Evolutionary conservation across 2,797 vertebrate genomes (phyloP), one percentile per base, ranked within the genome.

Genomic region (Poecilia wingei): DNA sequence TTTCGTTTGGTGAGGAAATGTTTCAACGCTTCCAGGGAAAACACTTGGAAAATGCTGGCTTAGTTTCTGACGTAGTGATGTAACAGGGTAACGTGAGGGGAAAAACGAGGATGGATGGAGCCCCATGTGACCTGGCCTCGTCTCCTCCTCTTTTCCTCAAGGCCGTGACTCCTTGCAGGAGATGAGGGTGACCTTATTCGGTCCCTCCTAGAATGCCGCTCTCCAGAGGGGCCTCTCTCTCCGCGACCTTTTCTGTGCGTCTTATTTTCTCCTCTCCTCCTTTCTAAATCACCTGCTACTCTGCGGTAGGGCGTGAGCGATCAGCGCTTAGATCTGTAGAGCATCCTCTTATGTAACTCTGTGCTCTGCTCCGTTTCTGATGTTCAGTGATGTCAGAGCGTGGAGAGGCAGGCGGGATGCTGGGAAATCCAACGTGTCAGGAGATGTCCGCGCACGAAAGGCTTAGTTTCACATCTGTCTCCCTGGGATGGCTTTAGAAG

Each of bases 301-400:
- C 82, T 78, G 46, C 68, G 86, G 89, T 75, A 84, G 81, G 87
- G 85, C 88, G 88, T 79, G 72, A 36, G 75, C 31, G 84, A 81
- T 82, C 83, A 90, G 88, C 79, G 84, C 90, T 89, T 59, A 72
- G 83, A 93, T 91, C 91, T 84, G 75, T 82, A 77, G 81, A 82
- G 86, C 80, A 78, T 86, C 87, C 82, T 85, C 89, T 96, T 95
- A 95, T 94, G 92, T 95, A 96, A 96, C 89, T 79, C 75, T 66
- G 79, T 75, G 81, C 84, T 89, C 90, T 92, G 90, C 92, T 91
- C 88, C 80, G 88, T 86, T 87, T 93, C 89, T 88, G 91, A 90
- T 83, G 86, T 92, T 81, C 88, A 86, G 90, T 92, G 93, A 93
- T 94, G 94, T 94, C 90, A 94, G 89, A 92, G 86, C 80, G 91